Evolutionary conservation across 2,888 invertebrate genomes (phyloP).

Genomic region (Drosophila acutilabella): DNA sequence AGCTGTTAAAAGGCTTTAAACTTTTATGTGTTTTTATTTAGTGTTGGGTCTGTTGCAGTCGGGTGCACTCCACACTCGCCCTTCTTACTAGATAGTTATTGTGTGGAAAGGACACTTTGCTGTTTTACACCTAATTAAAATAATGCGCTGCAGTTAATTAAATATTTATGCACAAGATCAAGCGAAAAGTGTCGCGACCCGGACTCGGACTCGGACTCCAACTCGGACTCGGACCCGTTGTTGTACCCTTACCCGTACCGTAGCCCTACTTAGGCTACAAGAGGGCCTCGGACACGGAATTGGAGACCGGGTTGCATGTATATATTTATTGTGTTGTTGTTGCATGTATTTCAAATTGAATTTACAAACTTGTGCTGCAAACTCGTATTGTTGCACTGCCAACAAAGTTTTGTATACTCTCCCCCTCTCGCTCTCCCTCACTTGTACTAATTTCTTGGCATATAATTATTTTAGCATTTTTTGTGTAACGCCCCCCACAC

Average conservation of each 20-base stretch:
- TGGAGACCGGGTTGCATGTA: slow-evolving; percentile 1
- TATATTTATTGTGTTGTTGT: slow-evolving; percentile 32
- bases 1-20: no score
- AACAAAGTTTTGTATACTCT: slow-evolving; percentile 66
- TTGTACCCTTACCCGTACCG: slow-evolving; percentile 1
- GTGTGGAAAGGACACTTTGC: slow-evolving; percentile 55
- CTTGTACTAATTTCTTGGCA: slow-evolving; percentile 70
- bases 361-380: slow-evolving; percentile 68
- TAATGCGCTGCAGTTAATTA: slow-evolving; percentile 86
- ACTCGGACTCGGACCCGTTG: not conserved
- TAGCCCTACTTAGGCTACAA: not conserved
- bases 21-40: no score
- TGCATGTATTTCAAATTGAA: slow-evolving; percentile 75
- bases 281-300: not conserved
- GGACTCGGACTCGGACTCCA: not conserved
- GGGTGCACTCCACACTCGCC: not conserved
- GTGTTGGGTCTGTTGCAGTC: not conserved
- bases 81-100: slow-evolving; percentile 10
- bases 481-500: not conserved
- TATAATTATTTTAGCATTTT: slow-evolving; percentile 71
- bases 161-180: slow-evolving; percentile 84
- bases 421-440: slow-evolving; percentile 5
- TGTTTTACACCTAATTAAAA: slow-evolving; percentile 86
- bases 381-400: slow-evolving; percentile 65
- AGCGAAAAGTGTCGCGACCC: slow-evolving; percentile 52